These are phyloP conservation scores for Aplochiton taeniatus DNA, from an alignment of 2,797 vertebrate genomes.

Conservation along the genomic window DNA sequence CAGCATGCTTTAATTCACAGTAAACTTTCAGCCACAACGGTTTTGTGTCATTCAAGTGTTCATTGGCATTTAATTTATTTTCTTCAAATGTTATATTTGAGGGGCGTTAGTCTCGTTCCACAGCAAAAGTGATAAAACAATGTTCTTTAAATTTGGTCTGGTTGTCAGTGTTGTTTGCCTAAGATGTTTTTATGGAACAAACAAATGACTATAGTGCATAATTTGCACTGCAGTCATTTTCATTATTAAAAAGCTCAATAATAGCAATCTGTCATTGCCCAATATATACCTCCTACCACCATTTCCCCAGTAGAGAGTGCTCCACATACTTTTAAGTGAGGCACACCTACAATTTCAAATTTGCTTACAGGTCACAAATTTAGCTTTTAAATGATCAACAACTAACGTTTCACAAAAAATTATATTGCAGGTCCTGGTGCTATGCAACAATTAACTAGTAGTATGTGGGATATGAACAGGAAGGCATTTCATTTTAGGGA, in stretches of 20 bases:
- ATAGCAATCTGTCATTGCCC: slow-evolving; percentile 34
- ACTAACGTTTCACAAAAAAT: slow-evolving; percentile 6
- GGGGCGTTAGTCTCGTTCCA: slow-evolving; percentile 60
- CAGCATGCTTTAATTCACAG: slow-evolving; percentile 74
- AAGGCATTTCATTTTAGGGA: slow-evolving; percentile 45
- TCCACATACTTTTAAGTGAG: slow-evolving; percentile 48
- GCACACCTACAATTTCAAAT: slow-evolving; percentile 39
- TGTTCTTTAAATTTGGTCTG: slow-evolving; percentile 26
- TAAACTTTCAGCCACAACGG: slow-evolving; percentile 67
- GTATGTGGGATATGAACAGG: slow-evolving; percentile 50
- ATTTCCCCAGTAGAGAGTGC: slow-evolving; percentile 63
- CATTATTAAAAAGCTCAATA: slow-evolving; percentile 28
- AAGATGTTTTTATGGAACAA: neutral
- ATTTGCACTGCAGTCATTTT: too few species aligned
- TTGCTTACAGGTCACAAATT: slow-evolving; percentile 23
- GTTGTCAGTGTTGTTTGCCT: neutral
- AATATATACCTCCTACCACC: slow-evolving; percentile 14
- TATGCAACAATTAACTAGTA: slow-evolving; percentile 39
- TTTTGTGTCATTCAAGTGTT: slow-evolving; percentile 70
- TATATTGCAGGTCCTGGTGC: slow-evolving; percentile 56
- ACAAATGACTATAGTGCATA: slow-evolving; percentile 15
- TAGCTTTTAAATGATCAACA: slow-evolving; percentile 32
- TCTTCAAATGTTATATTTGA: slow-evolving; percentile 37
- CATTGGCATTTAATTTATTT: slow-evolving; percentile 44
- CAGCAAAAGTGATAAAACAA: slow-evolving; percentile 37